Conservation (phyloP, 2,113 vertebrate genomes). For the Zeus faber region DNA sequence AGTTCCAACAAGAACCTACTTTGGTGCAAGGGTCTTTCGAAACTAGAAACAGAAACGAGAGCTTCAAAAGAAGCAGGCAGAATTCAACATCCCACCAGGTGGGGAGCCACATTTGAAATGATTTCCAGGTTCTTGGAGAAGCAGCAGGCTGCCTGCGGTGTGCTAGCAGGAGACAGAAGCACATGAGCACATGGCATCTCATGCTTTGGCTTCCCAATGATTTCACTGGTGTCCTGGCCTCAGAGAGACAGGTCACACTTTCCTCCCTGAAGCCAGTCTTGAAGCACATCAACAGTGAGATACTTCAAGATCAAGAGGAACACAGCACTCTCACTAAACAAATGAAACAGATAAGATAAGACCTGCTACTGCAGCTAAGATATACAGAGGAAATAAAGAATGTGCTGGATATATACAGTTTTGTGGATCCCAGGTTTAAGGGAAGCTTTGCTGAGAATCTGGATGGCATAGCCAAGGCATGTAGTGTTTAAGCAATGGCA, state of each 20-base stretch:
- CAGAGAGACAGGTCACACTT: conserved; percentile 6
- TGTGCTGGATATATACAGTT: too few relatives aligned
- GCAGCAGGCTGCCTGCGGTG: conserved; percentile 38
- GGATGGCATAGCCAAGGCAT: too few relatives aligned
- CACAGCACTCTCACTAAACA: conserved; percentile 14
- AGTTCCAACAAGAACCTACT: not conserved
- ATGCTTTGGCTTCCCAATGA: conserved; percentile 3
- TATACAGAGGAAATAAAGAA: too few relatives aligned
- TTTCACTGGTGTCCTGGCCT: not conserved
- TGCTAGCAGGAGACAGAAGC: conserved; percentile 27
- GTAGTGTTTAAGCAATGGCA: too few relatives aligned
- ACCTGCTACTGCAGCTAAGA: conserved; percentile 1
- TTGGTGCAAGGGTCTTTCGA: conserved; percentile 10
- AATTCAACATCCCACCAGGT: conserved; percentile 11
- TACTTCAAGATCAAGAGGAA: conserved; percentile 5
- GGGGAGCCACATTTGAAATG: conserved; percentile 22
- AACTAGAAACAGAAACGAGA: conserved; percentile 8
- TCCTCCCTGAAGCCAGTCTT: conserved; percentile 10
- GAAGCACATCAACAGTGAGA: conserved; percentile 16
- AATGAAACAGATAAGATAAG: conserved; percentile 14
- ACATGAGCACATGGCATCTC: conserved; percentile 10
- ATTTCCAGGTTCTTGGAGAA: too few relatives aligned
- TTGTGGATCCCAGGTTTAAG: too few relatives aligned
- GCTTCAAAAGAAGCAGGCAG: conserved; percentile 11
- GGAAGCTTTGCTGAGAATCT: too few relatives aligned